Percentiles rank a stretch among this genome's conserved stretches.
These are phyloP conservation scores for Drosophila pegasa DNA, from an alignment of 2,888 invertebrate species.

Conservation along the genomic window DNA sequence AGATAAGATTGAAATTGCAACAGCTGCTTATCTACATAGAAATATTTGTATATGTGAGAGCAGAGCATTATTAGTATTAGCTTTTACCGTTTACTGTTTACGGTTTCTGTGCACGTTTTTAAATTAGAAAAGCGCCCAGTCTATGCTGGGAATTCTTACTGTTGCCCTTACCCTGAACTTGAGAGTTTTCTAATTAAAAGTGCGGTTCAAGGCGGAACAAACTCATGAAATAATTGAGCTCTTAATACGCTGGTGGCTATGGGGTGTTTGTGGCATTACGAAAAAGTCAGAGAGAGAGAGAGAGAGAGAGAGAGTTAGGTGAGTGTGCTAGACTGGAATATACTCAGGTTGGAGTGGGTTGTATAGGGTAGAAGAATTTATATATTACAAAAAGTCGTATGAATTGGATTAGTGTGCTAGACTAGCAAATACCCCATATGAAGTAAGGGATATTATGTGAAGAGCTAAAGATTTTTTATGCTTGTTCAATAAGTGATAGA, in stretches of 20 bases:
- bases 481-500: too few species aligned
- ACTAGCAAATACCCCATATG: too few species aligned
- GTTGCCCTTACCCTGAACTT: conserved; percentile 36
- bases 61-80: not conserved
- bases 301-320: too few species aligned
- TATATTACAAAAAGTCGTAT: too few species aligned
- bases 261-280: not conserved
- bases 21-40: conserved; percentile 37
- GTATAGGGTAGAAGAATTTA: too few species aligned
- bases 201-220: conserved; percentile 4
- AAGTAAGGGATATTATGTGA: too few species aligned
- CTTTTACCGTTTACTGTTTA: too few species aligned
- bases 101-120: conserved; percentile 35
- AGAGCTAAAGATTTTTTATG: too few species aligned
- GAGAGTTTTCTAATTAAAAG: conserved; percentile 29
- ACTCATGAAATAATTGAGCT: not conserved
- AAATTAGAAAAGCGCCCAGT: conserved; percentile 27
- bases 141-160: not conserved
- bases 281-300: not conserved
- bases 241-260: not conserved
- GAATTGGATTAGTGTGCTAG: too few species aligned
- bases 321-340: not conserved
- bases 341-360: not conserved
- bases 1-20: conserved; percentile 41
- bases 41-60: conserved; percentile 22